Percentiles rank a stretch among this genome's conserved stretches.
phyloP scores from a whole-genome alignment of 2,888 invertebrate species.

The Microlaimidae sp. region DNA sequence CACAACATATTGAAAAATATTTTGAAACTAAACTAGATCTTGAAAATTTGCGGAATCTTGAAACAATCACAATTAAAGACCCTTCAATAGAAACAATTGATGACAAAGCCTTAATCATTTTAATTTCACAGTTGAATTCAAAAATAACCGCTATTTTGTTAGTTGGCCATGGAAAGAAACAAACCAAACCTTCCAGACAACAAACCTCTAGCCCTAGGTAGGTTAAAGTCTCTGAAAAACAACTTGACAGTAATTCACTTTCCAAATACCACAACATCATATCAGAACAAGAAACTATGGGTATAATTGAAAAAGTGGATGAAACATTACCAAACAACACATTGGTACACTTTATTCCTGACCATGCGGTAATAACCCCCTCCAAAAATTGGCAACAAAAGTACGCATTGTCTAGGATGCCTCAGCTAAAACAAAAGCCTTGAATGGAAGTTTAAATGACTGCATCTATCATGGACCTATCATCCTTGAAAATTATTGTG shows the following conservation, averaged over 20 bases:
- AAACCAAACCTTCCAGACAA: constrained; percentile 4
- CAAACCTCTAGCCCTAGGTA: background rate
- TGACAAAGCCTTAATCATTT: background rate
- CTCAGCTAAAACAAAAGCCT: no score
- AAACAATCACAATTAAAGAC: background rate
- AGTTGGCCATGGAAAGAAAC: constrained; percentile 6
- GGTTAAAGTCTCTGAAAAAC: background rate
- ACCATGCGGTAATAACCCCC: constrained; percentile 8
- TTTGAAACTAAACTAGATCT: no score
- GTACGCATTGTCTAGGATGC: constrained; percentile 2
- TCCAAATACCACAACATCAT: constrained; percentile 1
- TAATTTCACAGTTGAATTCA: background rate
- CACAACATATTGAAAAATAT: no score
- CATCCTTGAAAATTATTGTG: constrained; percentile 2
- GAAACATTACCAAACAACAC: no score
- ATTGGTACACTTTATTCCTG: constrained; percentile 5
- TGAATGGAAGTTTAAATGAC: constrained; percentile 11
- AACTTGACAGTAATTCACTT: background rate
- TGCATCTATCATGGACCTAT: constrained; percentile 6
- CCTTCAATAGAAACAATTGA: no score
- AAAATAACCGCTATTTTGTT: no score
- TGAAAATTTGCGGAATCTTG: constrained; percentile 5
- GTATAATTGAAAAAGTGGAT: constrained; percentile 13
- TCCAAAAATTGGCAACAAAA: background rate
- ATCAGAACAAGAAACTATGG: constrained; percentile 1